Percentiles rank a stretch among this genome's conserved stretches.
phyloP scores from a whole-genome alignment of 2,113 vertebrate species.

The Toxotes jaculatrix region DNA sequence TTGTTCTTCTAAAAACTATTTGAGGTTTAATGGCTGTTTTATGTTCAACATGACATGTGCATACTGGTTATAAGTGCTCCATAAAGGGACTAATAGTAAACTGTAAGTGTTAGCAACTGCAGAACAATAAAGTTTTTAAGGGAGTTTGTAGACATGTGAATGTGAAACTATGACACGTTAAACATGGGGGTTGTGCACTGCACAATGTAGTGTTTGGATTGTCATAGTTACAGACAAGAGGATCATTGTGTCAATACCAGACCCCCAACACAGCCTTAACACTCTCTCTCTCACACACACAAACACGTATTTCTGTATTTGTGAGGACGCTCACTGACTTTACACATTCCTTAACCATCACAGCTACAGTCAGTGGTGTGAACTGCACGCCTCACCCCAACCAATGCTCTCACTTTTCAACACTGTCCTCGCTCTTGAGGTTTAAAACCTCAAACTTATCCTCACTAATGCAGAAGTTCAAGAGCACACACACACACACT shows the following conservation, averaged over 20 bases:
- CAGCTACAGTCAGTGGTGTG: not conserved
- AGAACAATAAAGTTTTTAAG: constrained; percentile 1
- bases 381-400: not conserved
- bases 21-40: too few species aligned
- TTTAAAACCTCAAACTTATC: too few species aligned
- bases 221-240: constrained; percentile 75
- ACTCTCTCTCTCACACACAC: constrained; percentile 14
- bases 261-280: constrained; percentile 20
- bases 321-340: not conserved
- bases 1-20: too few species aligned
- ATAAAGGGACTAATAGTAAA: too few species aligned
- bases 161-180: constrained; percentile 1
- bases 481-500: not conserved
- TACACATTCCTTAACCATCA: not conserved
- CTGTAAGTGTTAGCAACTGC: not conserved
- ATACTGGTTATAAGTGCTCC: too few species aligned
- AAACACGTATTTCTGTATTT: constrained; percentile 10
- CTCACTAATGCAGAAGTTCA: too few species aligned
- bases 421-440: too few species aligned
- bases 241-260: constrained; percentile 56
- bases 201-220: constrained; percentile 41
- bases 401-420: too few species aligned
- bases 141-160: not conserved
- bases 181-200: not conserved
- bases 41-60: too few species aligned